Percentiles rank a stretch among this genome's conserved stretches.
Evolutionary conservation across 2,113 vertebrate species (phyloP).

Genomic region (Phalacrocorax pelagicus): DNA sequence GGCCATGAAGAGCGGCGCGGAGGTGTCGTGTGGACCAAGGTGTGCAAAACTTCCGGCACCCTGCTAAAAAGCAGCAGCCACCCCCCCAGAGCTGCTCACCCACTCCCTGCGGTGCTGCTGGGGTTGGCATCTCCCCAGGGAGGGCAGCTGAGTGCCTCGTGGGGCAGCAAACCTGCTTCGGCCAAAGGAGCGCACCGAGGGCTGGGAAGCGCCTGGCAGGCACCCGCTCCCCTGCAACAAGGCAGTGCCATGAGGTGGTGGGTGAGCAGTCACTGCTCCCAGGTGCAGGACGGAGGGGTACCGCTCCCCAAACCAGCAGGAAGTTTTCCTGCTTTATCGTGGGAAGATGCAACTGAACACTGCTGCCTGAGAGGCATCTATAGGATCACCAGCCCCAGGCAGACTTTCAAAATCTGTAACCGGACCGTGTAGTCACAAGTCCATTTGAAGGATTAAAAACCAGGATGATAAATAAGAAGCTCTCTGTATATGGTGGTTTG

Average conservation of each 20-base stretch:
- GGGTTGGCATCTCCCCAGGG: background rate
- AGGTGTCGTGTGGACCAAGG: background rate
- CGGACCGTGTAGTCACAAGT: fast-evolving
- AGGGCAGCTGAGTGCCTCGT: background rate
- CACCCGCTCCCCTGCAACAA: background rate
- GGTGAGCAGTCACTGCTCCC: fast-evolving
- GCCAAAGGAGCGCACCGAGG: background rate
- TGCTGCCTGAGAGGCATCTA: background rate
- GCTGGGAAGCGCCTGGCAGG: too few relatives aligned
- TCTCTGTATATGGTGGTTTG: background rate
- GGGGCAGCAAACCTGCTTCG: fast-evolving
- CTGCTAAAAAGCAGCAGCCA: fast-evolving
- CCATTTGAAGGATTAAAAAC: background rate
- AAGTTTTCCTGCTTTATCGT: background rate
- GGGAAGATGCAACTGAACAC: background rate
- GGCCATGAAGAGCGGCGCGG: fast-evolving
- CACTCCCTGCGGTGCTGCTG: background rate
- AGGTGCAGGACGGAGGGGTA: fast-evolving
- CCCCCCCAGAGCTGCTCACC: background rate
- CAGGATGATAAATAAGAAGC: background rate
- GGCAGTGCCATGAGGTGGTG: background rate
- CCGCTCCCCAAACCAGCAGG: background rate
- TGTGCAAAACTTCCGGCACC: fast-evolving
- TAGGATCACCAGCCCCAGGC: background rate
- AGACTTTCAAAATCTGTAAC: background rate